A percentile compares a stretch with the other conserved stretches of the same genome.
These are phyloP conservation scores for Callipepla californica DNA, from an alignment of 2,113 vertebrate genomes.

Conservation along the genomic window DNA sequence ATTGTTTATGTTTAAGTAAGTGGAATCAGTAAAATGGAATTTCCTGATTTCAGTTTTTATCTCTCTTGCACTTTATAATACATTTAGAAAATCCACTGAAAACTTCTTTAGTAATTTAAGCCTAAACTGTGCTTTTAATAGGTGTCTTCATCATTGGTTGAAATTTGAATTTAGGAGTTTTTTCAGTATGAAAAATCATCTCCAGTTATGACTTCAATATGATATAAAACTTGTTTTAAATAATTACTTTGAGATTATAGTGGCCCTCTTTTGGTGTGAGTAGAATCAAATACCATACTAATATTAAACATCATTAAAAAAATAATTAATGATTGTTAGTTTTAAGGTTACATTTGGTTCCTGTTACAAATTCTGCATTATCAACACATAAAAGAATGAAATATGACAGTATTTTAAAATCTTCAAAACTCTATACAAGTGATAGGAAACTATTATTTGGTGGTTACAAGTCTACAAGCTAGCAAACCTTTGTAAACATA, in stretches of 20 bases:
- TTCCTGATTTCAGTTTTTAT: background rate
- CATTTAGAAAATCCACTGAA: background rate
- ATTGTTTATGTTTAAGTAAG: background rate
- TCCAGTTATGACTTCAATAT: background rate
- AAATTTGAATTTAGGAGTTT: background rate
- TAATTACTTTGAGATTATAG: background rate
- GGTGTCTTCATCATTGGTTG: background rate
- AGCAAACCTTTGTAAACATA: background rate
- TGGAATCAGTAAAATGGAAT: background rate
- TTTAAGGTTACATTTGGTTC: background rate
- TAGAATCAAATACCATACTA: background rate
- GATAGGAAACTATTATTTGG: background rate
- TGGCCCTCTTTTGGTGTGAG: fast-evolving
- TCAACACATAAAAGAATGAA: background rate
- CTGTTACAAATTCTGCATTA: background rate
- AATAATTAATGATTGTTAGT: background rate
- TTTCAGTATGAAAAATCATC: background rate
- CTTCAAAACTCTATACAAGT: background rate
- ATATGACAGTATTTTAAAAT: background rate
- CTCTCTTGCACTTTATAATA: background rate
- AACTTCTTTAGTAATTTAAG: background rate
- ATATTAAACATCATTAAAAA: background rate
- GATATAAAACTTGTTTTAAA: background rate
- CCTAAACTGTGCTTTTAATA: background rate
- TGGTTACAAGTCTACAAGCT: background rate